A percentile compares a stretch with the other conserved stretches of the same genome.
phyloP scores from a whole-genome alignment of 2,888 invertebrate species.

The Hydraecia micacea region DNA sequence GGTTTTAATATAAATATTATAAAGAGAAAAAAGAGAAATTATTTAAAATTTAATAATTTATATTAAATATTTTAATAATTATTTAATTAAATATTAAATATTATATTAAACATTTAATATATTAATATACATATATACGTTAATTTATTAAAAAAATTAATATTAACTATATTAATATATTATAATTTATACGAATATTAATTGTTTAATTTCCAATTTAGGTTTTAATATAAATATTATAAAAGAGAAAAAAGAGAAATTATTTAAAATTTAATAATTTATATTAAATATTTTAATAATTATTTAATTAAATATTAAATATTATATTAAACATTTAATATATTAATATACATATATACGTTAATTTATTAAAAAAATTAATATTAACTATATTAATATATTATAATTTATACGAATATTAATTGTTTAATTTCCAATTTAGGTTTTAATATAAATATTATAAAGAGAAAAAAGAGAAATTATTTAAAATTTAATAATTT shows the following conservation, averaged over 20 bases:
- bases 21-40: no score
- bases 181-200: no score
- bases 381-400: conserved; percentile 67
- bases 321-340: conserved; percentile 67
- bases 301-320: conserved; percentile 1
- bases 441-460: conserved; percentile 69
- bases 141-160: no score
- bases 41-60: no score
- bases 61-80: no score
- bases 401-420: conserved; percentile 57
- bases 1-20: no score
- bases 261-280: conserved; percentile 68
- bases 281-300: conserved; percentile 64
- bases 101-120: no score
- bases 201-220: no score
- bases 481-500: conserved; percentile 68
- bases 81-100: no score
- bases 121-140: no score
- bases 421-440: conserved; percentile 65
- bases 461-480: conserved; percentile 63
- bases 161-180: no score
- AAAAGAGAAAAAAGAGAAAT: conserved; percentile 60
- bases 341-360: background rate
- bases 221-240: no score
- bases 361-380: conserved; percentile 65